phyloP scores from a whole-genome alignment of 2,797 vertebrate species.

The Acanthurus leucopareius region DNA sequence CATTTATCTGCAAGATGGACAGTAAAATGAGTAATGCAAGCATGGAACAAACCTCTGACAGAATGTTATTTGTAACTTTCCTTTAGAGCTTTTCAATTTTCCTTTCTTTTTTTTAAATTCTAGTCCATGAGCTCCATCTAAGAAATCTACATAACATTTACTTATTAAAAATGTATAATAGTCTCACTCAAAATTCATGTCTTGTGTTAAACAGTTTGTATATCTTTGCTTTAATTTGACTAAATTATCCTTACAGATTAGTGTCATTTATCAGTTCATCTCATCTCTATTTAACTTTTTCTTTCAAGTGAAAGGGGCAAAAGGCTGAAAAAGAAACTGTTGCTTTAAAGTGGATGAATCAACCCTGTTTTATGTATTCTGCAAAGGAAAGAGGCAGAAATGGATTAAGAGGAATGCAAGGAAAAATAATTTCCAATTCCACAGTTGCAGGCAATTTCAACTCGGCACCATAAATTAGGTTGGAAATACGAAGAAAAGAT shows the following conservation, averaged over 20 bases:
- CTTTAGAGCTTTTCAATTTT: background rate
- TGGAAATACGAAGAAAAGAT: background rate
- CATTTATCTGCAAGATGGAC: background rate
- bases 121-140: background rate
- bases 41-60: no score
- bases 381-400: background rate
- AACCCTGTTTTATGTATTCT: background rate
- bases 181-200: background rate
- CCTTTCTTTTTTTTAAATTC: background rate
- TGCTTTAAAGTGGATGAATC: conserved; percentile 7
- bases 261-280: background rate
- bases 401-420: background rate
- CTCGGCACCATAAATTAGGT: background rate
- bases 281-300: background rate
- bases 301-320: background rate
- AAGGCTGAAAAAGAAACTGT: background rate
- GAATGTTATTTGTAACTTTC: background rate
- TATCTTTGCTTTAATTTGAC: background rate
- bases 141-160: no score
- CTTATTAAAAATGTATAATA: background rate
- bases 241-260: background rate
- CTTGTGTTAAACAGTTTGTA: background rate
- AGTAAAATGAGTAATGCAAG: background rate
- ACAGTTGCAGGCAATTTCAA: background rate
- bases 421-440: background rate